Base-by-base conservation (phyloP, 2,797 vertebrate species). In the Nyctalus aviator region DNA sequence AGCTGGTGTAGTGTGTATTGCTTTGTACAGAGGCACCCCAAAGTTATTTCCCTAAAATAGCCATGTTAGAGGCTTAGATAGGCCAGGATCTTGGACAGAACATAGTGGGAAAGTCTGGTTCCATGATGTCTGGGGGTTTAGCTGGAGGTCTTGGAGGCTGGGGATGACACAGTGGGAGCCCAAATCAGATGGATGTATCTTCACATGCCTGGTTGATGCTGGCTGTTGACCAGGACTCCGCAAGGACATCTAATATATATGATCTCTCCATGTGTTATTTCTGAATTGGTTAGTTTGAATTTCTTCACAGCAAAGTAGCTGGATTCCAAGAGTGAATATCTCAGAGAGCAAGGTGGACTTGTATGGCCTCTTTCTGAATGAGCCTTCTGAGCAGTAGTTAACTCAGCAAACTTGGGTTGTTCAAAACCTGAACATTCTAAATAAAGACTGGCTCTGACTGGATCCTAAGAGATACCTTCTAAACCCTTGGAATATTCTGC, bases 321-420 rank as follows among this genome's bases (percentile, higher is more conserved):
- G 30, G 32, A 23, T 78, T 84, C 30, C 23, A 75, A 92, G 64
- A 75, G 13, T 25, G 30, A 82, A 15, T 46, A 48, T 48, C 15
- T 71, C 30, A 82, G 11, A 76, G 35, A 88, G 27, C 17, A 72
- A 73, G 23, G 17, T 48, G 2, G 27, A 75, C 21, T 12, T 55
- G 35, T 35, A 44, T 55, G 32, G 32, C 62, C 20, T 66, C 78
- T 93, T 88, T 89, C 81, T 93, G 73, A 81, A 64, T 25, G 73
- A 85, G n/a, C 6, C 25, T 84, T 41, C 57, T 9, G 1, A 14
- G 23, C 2, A 44, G 15, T 30, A 50, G 48, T 37, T 69, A 94
- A 86, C 5, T 25, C 30, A 66, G 2, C 57, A 85, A 53, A 64
- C 44, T 1, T 72, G 32, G 6, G 15, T n/a, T 44, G 68, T 79